Evolutionary conservation across 1,140 invertebrate genomes (phyloP).

Genomic region (Potamilus streckersoni): DNA sequence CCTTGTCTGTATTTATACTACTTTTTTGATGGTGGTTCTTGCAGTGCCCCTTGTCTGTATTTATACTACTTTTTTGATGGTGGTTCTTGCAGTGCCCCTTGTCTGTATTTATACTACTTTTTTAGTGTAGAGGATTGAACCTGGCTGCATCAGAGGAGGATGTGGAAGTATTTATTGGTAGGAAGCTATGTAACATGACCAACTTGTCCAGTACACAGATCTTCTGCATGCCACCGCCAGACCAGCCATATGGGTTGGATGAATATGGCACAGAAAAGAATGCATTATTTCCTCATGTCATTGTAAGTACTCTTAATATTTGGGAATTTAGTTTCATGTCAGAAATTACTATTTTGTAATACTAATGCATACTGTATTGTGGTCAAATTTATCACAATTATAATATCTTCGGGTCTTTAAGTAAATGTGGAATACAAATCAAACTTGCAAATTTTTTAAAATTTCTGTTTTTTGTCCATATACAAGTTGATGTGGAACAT

Average conservation of each 20-base stretch:
- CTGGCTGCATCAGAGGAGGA: conserved; percentile 92
- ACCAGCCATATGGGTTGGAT: conserved; percentile 72
- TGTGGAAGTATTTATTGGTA: conserved; percentile 93
- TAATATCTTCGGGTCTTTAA: no score
- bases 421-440: no score
- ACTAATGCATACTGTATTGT: conserved; percentile 14
- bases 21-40: no score
- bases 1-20: no score
- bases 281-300: conserved; percentile 37
- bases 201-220: conserved; percentile 89
- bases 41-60: no score
- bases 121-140: conserved; percentile 86
- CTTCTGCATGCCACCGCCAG: conserved; percentile 78
- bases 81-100: not conserved
- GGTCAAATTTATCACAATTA: conserved; percentile 30
- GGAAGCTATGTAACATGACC: conserved; percentile 89
- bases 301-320: conserved; percentile 22
- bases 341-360: no score
- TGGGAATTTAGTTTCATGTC: not conserved
- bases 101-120: conserved; percentile 12
- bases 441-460: no score
- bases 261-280: conserved; percentile 29
- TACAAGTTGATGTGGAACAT: no score
- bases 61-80: no score
- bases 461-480: no score